phyloP scores from a whole-genome alignment of 2,113 vertebrate species.

The Deroptyus accipitrinus region DNA sequence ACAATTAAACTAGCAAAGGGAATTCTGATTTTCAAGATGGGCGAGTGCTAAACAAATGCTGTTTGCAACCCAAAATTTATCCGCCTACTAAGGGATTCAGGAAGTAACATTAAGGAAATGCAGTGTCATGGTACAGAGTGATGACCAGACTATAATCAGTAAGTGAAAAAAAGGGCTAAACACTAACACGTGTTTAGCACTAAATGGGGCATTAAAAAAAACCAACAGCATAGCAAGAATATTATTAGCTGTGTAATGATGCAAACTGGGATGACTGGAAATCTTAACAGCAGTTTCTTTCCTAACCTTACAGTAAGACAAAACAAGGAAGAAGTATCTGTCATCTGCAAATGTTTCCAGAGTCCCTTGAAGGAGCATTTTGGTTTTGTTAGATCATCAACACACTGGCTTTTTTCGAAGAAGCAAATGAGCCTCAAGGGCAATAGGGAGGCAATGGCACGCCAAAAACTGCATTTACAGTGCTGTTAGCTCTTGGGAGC shows the following conservation, averaged over 20 bases:
- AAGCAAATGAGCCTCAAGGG: not conserved
- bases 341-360: not conserved
- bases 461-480: not conserved
- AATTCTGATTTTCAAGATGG: not conserved
- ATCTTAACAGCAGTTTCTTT: not conserved
- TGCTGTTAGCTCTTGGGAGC: not conserved
- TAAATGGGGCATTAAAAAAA: not conserved
- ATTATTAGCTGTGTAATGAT: not conserved
- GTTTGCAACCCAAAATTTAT: not conserved
- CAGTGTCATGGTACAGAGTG: not conserved
- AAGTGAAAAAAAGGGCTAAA: not conserved
- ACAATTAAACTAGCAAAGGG: not conserved
- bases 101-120: not conserved
- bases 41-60: not conserved
- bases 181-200: not conserved
- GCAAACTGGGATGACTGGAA: not conserved
- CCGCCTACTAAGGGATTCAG: not conserved
- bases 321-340: not conserved
- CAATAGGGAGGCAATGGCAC: not conserved
- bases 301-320: not conserved
- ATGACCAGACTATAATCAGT: not conserved
- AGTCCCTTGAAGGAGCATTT: not conserved
- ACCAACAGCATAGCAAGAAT: not conserved
- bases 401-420: not conserved
- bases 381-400: not conserved